A percentile compares a stretch with the other conserved stretches of the same genome.
Evolutionary conservation across 2,797 vertebrate genomes (phyloP).

Genomic region (Mus spretus): DNA sequence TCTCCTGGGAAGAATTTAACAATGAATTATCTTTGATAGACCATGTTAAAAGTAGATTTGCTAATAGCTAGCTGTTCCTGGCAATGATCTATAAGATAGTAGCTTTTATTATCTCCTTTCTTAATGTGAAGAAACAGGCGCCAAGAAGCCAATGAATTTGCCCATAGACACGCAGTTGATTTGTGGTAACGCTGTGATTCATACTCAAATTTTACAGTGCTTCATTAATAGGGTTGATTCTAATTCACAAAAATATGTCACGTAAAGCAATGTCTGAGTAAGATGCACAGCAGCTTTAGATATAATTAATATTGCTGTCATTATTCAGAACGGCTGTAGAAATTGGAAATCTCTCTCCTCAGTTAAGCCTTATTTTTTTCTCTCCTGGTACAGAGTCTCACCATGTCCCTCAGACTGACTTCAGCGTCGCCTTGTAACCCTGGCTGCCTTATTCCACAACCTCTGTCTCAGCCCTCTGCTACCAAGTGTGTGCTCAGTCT

Average conservation of each 20-base stretch:
- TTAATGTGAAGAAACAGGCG: constrained; percentile 8
- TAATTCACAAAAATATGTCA: constrained; percentile 10
- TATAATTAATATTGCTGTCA: constrained; percentile 13
- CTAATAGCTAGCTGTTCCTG: constrained; percentile 3
- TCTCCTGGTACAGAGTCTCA: background rate
- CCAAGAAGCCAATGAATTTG: constrained; percentile 7
- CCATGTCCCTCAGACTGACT: background rate
- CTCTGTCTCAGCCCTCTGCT: background rate
- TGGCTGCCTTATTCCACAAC: background rate
- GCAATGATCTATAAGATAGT: background rate
- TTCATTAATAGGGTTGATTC: constrained; percentile 15
- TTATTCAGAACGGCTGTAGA: constrained; percentile 33
- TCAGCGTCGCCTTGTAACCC: background rate
- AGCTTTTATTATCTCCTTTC: constrained; percentile 1
- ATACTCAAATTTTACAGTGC: background rate
- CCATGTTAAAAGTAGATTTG: constrained; percentile 14
- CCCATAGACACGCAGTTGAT: constrained; percentile 14
- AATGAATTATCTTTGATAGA: constrained; percentile 27
- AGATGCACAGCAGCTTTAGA: constrained; percentile 13
- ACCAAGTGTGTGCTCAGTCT: background rate
- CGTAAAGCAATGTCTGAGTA: constrained; percentile 27
- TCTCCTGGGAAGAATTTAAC: constrained; percentile 40
- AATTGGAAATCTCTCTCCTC: constrained; percentile 23
- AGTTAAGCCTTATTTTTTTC: background rate
- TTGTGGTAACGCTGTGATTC: constrained; percentile 19